phyloP scores from a whole-genome alignment of 2,113 vertebrate species.

The Toxotes chatareus region DNA sequence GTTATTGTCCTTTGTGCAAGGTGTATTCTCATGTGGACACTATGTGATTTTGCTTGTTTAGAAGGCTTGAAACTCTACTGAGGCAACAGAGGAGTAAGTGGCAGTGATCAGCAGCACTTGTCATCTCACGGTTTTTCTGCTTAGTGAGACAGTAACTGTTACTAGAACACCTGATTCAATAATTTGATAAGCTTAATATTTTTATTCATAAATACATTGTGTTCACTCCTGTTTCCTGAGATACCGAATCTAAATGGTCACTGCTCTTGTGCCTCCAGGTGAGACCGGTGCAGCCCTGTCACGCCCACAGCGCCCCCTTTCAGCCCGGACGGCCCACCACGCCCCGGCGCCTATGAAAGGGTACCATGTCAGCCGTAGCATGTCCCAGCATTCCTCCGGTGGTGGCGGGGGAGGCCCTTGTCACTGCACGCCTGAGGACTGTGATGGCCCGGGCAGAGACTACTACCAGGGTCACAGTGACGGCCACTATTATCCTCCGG shows the following conservation, averaged over 20 bases:
- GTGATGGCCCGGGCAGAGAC: constrained; percentile 83
- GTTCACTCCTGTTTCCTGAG: background rate
- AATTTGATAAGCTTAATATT: constrained; percentile 26
- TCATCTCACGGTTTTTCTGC: background rate
- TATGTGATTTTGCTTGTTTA: background rate
- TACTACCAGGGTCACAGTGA: constrained; percentile 91
- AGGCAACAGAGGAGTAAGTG: background rate
- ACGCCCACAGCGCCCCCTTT: constrained; percentile 87
- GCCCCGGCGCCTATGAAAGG: constrained; percentile 93
- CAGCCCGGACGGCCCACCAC: constrained; percentile 87
- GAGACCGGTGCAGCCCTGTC: constrained; percentile 85
- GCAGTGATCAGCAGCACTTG: background rate
- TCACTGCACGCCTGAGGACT: constrained; percentile 91
- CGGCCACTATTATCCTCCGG: constrained; percentile 88
- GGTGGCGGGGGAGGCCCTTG: constrained; percentile 86
- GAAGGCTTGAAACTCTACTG: background rate
- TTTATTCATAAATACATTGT: background rate
- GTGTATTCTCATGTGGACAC: background rate
- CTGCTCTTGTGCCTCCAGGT: constrained; percentile 71
- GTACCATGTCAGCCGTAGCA: constrained; percentile 97
- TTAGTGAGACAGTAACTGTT: background rate
- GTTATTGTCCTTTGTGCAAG: background rate
- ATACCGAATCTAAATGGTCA: background rate
- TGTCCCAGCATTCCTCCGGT: constrained; percentile 89
- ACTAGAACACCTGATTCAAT: constrained; percentile 21